Percentiles rank a stretch among this genome's conserved stretches.
Conservation (phyloP, 92 coral and sea anemone species). For the Palythoa caribaeorum region DNA sequence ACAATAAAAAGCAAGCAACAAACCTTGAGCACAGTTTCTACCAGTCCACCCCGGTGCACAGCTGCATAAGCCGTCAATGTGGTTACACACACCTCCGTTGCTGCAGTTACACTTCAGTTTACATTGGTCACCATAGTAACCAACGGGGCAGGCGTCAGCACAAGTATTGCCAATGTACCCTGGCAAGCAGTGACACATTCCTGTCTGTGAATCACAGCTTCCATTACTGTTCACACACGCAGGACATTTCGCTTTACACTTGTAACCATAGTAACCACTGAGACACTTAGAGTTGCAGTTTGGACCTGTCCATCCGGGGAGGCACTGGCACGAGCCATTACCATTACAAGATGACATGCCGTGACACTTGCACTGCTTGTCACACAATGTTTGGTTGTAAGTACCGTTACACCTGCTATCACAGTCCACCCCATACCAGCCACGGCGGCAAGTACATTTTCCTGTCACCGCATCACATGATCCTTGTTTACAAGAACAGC, state of each 20-base stretch:
- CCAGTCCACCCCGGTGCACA: slow-evolving; percentile 84
- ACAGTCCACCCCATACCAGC: slow-evolving; percentile 36
- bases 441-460: background rate
- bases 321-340: slow-evolving; percentile 75
- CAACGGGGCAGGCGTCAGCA: slow-evolving; percentile 73
- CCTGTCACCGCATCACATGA: slow-evolving; percentile 23
- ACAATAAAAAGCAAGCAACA: background rate
- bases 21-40: slow-evolving; percentile 71
- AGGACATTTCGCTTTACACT: slow-evolving; percentile 70
- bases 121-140: slow-evolving; percentile 76
- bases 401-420: slow-evolving; percentile 58
- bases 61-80: slow-evolving; percentile 72
- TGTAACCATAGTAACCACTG: slow-evolving; percentile 61
- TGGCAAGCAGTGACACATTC: slow-evolving; percentile 68
- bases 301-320: slow-evolving; percentile 74
- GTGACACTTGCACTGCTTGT: slow-evolving; percentile 60
- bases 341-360: slow-evolving; percentile 67
- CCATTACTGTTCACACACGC: slow-evolving; percentile 70
- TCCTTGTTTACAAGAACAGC: slow-evolving; percentile 30
- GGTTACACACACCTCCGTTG: slow-evolving; percentile 68
- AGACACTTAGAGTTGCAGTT: slow-evolving; percentile 64
- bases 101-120: slow-evolving; percentile 62
- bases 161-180: slow-evolving; percentile 83
- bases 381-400: slow-evolving; percentile 61
- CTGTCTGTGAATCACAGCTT: slow-evolving; percentile 62